phyloP scores from a whole-genome alignment of 2,888 invertebrate species.

The Ferdinandea cuprea region DNA sequence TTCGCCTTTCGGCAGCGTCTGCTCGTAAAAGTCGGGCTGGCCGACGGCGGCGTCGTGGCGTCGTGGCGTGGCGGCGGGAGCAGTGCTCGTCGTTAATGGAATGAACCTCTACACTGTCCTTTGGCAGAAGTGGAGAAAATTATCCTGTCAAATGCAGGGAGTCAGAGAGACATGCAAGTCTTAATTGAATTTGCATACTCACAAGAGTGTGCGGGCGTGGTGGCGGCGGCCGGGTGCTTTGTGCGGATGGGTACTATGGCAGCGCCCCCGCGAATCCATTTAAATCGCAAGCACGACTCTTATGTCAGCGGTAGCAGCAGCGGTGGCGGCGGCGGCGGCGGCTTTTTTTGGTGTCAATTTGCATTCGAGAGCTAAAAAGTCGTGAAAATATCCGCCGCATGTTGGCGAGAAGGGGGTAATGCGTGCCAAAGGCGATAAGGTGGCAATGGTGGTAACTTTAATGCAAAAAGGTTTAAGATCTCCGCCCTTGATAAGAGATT shows the following conservation, averaged over 20 bases:
- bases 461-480: slow-evolving; percentile 72
- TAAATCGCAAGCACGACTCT: slow-evolving; percentile 54
- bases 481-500: slow-evolving; percentile 62
- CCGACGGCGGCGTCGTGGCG: background rate
- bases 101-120: slow-evolving; percentile 70
- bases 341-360: slow-evolving; percentile 69
- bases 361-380: slow-evolving; percentile 50
- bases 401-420: slow-evolving; percentile 15
- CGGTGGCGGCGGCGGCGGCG: slow-evolving; percentile 30
- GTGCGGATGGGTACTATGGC: slow-evolving; percentile 37
- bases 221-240: slow-evolving; percentile 3
- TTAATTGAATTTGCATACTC: slow-evolving; percentile 75
- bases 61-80: no score
- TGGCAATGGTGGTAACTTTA: slow-evolving; percentile 49
- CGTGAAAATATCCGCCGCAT: background rate
- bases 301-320: slow-evolving; percentile 29
- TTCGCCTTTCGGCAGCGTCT: slow-evolving; percentile 46
- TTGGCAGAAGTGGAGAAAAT: slow-evolving; percentile 71
- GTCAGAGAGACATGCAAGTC: slow-evolving; percentile 73
- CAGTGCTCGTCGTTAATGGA: slow-evolving; percentile 66
- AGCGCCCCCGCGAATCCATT: slow-evolving; percentile 71
- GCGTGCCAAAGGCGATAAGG: slow-evolving; percentile 70
- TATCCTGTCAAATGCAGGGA: slow-evolving; percentile 75
- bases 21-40: slow-evolving; percentile 7
- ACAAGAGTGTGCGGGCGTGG: slow-evolving; percentile 13